Evolutionary conservation across 2,797 vertebrate genomes (phyloP), one percentile per base, ranked within the genome.

Genomic region (Danio tinwini): DNA sequence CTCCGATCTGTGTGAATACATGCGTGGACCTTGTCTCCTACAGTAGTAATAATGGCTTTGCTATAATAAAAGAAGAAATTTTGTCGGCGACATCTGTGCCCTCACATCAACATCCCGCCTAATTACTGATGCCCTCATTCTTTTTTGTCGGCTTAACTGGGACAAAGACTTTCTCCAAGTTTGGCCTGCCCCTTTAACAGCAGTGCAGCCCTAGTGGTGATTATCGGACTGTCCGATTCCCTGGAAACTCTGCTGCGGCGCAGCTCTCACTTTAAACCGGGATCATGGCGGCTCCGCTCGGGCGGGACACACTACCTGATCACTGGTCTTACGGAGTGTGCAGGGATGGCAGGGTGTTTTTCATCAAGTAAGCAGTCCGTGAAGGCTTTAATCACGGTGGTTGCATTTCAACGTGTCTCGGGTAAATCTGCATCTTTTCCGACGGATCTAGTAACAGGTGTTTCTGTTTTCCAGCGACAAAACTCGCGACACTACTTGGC

Each of bases 251-350:
- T 88, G 89, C 85, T 88, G 89, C 85, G 81, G 86, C 88, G 80
- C 84, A 81, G 87, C 88, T 83, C 65, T 77, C 69, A 88, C 68
- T 86, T 91, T 89, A 71, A 88, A 62, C 87, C 88, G 86, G 90
- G 92, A 96, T 95, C 94, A 97, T 97, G 96, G 96, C 96, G 96
- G 95, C 94, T 83, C 90, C 93, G 89, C 94, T 94, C 91, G 94
- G 94, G 94, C 95, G 96, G 95, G 96, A 98, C 92, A 92, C 93
- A 84, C 92, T 99, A 92, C 97, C 97, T 90, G 96, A 96, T 86
- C 93, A 94, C 91, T 99, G 97, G 96, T 97, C 96, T 45, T 98
- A 97, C 58, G 97, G 97, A 89, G 97, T 99, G 87, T 97, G 96
- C 81, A 85, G 90, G 81, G 97, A 98, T 87, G 97, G 97, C 64